These are phyloP conservation scores for Synanthedon myopaeformis DNA, from an alignment of 2,888 invertebrate species.

Conservation along the genomic window DNA sequence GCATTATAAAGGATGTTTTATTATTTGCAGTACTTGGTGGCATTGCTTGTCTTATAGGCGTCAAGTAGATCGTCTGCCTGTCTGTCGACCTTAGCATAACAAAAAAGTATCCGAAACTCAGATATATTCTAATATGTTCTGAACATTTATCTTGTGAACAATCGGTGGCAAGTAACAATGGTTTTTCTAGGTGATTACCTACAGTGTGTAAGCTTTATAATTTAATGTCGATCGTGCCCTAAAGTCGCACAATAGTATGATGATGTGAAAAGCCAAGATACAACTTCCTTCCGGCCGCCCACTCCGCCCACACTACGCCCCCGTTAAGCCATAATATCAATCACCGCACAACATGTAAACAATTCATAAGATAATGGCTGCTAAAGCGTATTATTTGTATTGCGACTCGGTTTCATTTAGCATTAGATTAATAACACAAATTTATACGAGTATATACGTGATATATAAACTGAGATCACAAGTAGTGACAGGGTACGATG, in stretches of 20 bases:
- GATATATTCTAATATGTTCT: too few relatives aligned
- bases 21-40: too few relatives aligned
- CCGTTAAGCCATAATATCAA: conserved; percentile 39
- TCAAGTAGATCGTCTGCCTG: too few relatives aligned
- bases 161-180: neutral
- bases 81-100: too few relatives aligned
- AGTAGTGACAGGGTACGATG: too few relatives aligned
- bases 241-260: neutral
- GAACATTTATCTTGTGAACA: too few relatives aligned
- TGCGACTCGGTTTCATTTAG: neutral
- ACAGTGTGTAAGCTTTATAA: neutral
- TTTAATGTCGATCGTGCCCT: neutral
- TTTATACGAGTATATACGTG: neutral
- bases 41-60: too few relatives aligned
- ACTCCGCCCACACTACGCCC: conserved; percentile 35
- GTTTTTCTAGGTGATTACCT: neutral
- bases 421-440: neutral
- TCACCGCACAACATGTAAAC: conserved; percentile 40
- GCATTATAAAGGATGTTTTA: too few relatives aligned
- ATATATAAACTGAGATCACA: too few relatives aligned
- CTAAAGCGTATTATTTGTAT: neutral
- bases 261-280: neutral
- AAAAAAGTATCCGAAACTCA: too few relatives aligned
- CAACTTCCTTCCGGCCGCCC: conserved; percentile 57
- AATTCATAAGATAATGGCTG: conserved; percentile 35